Evolutionary conservation across 2,888 invertebrate genomes (phyloP).

Genomic region (Tenthredo notha): DNA sequence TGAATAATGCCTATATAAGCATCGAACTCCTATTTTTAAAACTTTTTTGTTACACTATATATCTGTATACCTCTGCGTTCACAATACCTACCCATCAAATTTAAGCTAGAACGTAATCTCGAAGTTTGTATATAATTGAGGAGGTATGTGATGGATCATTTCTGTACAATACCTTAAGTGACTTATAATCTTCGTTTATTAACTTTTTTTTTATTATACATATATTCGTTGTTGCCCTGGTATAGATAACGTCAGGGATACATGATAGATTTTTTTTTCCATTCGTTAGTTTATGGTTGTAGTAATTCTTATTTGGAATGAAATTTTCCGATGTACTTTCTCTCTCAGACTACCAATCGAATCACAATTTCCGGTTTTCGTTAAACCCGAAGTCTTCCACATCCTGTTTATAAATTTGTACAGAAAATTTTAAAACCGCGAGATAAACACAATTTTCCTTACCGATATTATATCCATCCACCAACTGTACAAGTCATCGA

Average conservation of each 20-base stretch:
- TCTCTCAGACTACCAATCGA: neutral
- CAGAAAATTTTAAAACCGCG: too few species aligned
- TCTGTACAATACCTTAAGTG: slow-evolving; percentile 30
- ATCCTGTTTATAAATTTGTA: too few species aligned
- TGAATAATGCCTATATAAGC: too few species aligned
- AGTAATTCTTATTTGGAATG: neutral
- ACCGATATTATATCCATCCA: too few species aligned
- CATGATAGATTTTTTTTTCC: slow-evolving; percentile 11
- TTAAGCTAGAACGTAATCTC: slow-evolving; percentile 22
- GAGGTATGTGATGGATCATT: slow-evolving; percentile 24
- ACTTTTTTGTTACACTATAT: neutral
- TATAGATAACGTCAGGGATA: slow-evolving; percentile 18
- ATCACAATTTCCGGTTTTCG: neutral
- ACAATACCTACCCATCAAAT: neutral
- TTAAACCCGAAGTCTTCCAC: neutral
- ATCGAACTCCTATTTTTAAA: neutral
- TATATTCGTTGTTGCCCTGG: neutral
- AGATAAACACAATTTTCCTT: too few species aligned
- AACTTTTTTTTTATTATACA: neutral
- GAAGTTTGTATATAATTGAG: slow-evolving; percentile 17
- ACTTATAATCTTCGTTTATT: slow-evolving; percentile 37
- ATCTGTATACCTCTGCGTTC: neutral
- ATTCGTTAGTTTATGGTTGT: neutral
- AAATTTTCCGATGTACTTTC: neutral
- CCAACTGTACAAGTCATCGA: too few species aligned